phyloP scores from a whole-genome alignment of 2,113 vertebrate species.

The Scolopax mira region DNA sequence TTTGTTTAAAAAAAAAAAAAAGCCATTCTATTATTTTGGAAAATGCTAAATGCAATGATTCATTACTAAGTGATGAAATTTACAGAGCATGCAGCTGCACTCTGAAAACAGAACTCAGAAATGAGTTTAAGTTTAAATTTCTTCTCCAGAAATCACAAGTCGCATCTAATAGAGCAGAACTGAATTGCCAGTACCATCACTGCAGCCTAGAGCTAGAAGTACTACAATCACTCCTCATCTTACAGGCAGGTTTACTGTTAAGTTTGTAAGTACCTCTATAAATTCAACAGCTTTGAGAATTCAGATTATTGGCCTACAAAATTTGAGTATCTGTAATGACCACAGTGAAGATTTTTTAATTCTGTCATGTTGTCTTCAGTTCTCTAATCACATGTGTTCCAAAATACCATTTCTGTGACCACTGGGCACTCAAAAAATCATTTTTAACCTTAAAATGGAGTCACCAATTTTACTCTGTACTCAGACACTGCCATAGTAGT shows the following conservation, averaged over 20 bases:
- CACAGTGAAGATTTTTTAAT: not conserved
- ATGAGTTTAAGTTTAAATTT: not conserved
- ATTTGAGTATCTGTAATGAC: not conserved
- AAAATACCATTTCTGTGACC: not conserved
- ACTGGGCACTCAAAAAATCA: not conserved
- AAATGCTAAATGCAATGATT: not conserved
- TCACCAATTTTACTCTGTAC: not conserved
- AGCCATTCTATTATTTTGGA: not conserved
- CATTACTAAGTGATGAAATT: not conserved
- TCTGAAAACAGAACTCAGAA: not conserved
- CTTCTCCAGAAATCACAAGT: not conserved
- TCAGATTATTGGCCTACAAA: not conserved
- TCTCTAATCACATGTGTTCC: not conserved
- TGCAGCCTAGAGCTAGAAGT: not conserved
- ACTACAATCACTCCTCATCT: not conserved
- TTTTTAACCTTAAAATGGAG: not conserved
- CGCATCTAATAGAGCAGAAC: not conserved
- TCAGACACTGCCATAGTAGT: not conserved
- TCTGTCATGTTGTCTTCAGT: not conserved
- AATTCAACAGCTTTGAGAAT: not conserved
- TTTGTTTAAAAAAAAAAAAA: no score
- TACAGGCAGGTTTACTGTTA: not conserved
- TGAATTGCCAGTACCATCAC: not conserved
- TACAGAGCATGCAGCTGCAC: not conserved
- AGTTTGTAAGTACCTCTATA: not conserved